These are phyloP conservation scores for Drosophila trichaetosa DNA, from an alignment of 2,888 invertebrate species.

Conservation along the genomic window DNA sequence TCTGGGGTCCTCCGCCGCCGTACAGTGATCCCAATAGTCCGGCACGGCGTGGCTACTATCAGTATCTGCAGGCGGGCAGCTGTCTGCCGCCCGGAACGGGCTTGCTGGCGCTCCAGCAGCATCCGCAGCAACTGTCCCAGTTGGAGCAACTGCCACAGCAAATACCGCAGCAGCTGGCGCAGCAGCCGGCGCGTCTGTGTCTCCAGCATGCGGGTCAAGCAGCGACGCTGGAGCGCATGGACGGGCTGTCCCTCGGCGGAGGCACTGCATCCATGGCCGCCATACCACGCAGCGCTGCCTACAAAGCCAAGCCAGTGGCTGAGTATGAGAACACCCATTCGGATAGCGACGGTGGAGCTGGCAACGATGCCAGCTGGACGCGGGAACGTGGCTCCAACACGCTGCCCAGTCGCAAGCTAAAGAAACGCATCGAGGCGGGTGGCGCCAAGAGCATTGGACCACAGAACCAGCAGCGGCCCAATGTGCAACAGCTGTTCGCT, in stretches of 20 bases:
- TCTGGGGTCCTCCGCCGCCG: slow-evolving; percentile 96
- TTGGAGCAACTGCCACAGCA: slow-evolving; percentile 29
- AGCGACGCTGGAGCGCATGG: slow-evolving; percentile 66
- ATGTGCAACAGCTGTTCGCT: slow-evolving; percentile 85
- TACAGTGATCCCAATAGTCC: slow-evolving; percentile 93
- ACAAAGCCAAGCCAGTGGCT: slow-evolving; percentile 64
- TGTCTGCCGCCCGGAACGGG: slow-evolving; percentile 47
- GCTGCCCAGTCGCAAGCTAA: slow-evolving; percentile 86
- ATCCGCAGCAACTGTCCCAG: slow-evolving; percentile 33
- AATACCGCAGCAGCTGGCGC: slow-evolving; percentile 33
- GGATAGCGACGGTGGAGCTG: slow-evolving; percentile 83
- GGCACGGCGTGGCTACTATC: slow-evolving; percentile 86
- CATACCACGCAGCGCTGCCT: slow-evolving; percentile 44
- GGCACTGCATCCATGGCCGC: slow-evolving; percentile 39
- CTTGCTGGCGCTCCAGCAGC: slow-evolving; percentile 49
- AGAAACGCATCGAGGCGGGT: slow-evolving; percentile 86
- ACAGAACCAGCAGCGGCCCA: slow-evolving; percentile 82
- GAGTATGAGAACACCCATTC: slow-evolving; percentile 87
- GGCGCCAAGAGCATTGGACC: slow-evolving; percentile 84
- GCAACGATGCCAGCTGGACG: slow-evolving; percentile 77
- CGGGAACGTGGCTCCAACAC: slow-evolving; percentile 86
- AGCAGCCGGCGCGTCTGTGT: slow-evolving; percentile 43
- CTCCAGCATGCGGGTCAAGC: slow-evolving; percentile 51
- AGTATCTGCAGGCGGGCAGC: slow-evolving; percentile 76
- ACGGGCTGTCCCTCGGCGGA: slow-evolving; percentile 28